Evolutionary conservation across 2,797 vertebrate species (phyloP).

Genomic region (Sparus aurata): DNA sequence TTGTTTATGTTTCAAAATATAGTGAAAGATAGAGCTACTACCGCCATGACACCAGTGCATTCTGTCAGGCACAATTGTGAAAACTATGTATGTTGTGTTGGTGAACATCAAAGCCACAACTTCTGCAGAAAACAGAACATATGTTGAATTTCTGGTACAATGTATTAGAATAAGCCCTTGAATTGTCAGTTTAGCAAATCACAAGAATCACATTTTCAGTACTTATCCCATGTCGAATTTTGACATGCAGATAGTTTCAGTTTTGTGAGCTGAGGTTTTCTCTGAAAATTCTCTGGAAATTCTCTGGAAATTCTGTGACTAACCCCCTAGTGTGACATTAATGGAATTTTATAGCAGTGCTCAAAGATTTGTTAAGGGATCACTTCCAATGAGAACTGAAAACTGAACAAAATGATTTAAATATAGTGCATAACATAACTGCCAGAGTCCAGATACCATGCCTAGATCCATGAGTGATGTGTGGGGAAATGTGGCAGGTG

Average conservation of each 20-base stretch:
- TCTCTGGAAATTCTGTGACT: conserved; percentile 15
- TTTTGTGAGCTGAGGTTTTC: neutral
- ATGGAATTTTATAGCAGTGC: neutral
- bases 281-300: too few relatives aligned
- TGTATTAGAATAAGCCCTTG: neutral
- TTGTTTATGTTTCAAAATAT: neutral
- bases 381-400: neutral
- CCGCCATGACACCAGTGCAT: neutral
- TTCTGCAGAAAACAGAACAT: neutral
- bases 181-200: neutral
- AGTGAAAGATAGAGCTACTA: neutral
- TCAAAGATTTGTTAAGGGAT: neutral
- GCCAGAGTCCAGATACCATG: too few relatives aligned
- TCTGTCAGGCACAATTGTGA: neutral
- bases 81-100: neutral
- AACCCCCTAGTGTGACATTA: neutral
- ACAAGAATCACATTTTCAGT: neutral
- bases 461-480: neutral
- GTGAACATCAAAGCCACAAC: conserved; percentile 12
- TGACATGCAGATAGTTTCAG: neutral
- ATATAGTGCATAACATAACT: neutral
- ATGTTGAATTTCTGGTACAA: neutral
- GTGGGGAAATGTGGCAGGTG: neutral
- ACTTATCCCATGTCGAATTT: neutral
- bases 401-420: neutral